Evolutionary conservation across 2,888 invertebrate genomes (phyloP), one percentile per base, ranked within the genome.

Genomic region (Fragum whitleyi): DNA sequence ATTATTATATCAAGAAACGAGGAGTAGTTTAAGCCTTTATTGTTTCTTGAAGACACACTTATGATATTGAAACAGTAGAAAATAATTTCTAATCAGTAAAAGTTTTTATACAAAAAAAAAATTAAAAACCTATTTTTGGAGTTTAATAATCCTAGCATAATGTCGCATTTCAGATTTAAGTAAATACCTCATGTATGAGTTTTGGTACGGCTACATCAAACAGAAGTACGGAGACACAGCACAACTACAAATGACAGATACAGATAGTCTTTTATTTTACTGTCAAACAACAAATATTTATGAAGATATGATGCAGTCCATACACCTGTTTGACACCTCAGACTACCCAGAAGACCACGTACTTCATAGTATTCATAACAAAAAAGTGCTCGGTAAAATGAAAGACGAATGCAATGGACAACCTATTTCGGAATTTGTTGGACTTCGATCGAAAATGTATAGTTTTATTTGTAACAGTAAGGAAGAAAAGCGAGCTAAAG

Each of bases 301-400:
- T 47, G 5, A 68, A 23, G 85, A 86, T 55, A 85, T 85, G 76
- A 6, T 23, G 3, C n/a, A 59, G 11, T 67, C 70, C 21, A 23
- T 51, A 29, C 51, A 75, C 19, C 26, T 71, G 26, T 81, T 69
- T n/a, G 80, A 85, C 78, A 89, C 88, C 11, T 86, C 86, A 77
- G 89, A 92, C 69, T 92, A 92, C 83, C 88, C 90, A 2, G 29
- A 80, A 72, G 79, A 84, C 68, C 88, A 92, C 74, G 62, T 55
- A 19, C 77, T 91, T 23, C 87, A 87, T 68, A 74, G 65, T 61
- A 71, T 61, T 23, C 70, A 26, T 88, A 92, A 93, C 0, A 94
- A 94, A 91, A 94, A 94, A 86, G 94, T 94, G 88, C 92, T 93
- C 16, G 82, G 92, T 23, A 94, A 94, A 59, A 86, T 90, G 68